These are phyloP conservation scores for Galbula dea DNA, from an alignment of 2,113 vertebrate species.

Conservation along the genomic window DNA sequence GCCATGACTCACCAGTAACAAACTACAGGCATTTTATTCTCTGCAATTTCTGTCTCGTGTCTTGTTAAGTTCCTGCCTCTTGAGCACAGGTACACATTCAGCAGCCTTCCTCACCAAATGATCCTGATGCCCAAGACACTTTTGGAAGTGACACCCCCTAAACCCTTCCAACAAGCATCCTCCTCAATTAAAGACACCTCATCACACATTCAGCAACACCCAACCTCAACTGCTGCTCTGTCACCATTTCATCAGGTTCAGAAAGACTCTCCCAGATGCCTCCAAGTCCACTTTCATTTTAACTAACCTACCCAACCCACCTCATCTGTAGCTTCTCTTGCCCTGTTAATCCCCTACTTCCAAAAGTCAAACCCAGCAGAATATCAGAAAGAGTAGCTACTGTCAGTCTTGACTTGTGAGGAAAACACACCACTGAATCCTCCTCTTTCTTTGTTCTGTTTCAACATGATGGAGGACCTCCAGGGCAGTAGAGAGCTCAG, in stretches of 20 bases:
- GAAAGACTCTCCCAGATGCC: neutral
- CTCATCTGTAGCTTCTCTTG: neutral
- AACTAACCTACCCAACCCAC: neutral
- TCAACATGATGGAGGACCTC: neutral
- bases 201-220: neutral
- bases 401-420: neutral
- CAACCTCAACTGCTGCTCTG: neutral
- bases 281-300: neutral
- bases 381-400: neutral
- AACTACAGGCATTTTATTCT: neutral
- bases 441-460: neutral
- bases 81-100: neutral
- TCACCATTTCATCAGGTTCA: neutral
- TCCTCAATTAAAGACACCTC: neutral
- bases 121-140: neutral
- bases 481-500: neutral
- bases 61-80: neutral
- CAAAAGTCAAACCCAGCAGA: neutral
- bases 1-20: neutral
- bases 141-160: neutral
- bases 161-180: neutral
- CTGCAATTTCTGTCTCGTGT: rapidly evolving
- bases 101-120: neutral
- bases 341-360: neutral
- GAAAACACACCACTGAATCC: neutral